phyloP scores from a whole-genome alignment of 2,797 vertebrate genomes.

The Acanthornis magna region DNA sequence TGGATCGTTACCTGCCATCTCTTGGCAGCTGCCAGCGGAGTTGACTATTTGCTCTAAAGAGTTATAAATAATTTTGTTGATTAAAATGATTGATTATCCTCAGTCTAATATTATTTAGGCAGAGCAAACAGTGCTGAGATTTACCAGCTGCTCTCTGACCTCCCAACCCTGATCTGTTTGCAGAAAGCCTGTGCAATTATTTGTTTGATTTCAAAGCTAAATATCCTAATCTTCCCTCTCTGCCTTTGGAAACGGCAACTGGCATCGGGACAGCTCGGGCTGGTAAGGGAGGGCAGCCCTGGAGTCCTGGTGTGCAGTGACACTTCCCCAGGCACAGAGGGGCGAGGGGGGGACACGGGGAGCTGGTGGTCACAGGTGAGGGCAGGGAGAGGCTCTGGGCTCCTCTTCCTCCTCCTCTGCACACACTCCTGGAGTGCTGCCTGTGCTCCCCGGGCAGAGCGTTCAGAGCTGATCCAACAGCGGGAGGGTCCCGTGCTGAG shows the following conservation, averaged over 20 bases:
- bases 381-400: neutral
- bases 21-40: neutral
- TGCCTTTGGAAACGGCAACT: neutral
- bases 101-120: constrained; percentile 10
- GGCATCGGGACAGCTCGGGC: neutral
- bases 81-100: constrained; percentile 28
- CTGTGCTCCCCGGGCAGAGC: neutral
- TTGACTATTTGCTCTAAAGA: neutral
- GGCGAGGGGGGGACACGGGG: neutral
- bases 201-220: constrained; percentile 58
- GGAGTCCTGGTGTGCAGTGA: neutral
- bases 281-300: neutral
- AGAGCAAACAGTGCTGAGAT: constrained; percentile 33
- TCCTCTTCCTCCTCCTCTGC: neutral
- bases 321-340: neutral
- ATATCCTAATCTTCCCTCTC: constrained; percentile 11
- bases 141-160: constrained; percentile 33
- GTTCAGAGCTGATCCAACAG: too few relatives aligned
- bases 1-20: neutral
- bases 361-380: neutral
- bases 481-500: too few relatives aligned
- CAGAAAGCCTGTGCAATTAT: constrained; percentile 38
- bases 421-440: too few relatives aligned
- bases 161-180: constrained; percentile 51
- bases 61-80: constrained; percentile 10